phyloP scores from a whole-genome alignment of 35 echinoderm and acorn worm genomes.

The Anneissia japonica region DNA sequence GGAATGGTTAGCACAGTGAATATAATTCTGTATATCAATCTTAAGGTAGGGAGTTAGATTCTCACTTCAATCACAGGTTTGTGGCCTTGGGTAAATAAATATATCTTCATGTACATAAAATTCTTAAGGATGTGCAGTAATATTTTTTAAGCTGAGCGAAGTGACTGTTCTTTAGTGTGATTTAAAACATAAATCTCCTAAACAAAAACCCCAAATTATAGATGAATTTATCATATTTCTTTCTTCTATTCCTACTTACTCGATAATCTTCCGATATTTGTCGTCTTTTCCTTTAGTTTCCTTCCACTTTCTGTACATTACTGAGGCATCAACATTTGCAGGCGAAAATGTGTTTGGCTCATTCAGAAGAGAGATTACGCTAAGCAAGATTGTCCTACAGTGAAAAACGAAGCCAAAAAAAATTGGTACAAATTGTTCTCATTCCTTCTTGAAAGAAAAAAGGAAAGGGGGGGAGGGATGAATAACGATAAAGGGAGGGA shows the following conservation, averaged over 20 bases:
- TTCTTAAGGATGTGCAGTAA: background rate
- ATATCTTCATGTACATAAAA: background rate
- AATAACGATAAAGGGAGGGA: no score
- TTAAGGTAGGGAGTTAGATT: no score
- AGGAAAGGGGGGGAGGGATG: no score
- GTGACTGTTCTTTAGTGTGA: no score
- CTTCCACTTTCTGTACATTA: constrained; percentile 99
- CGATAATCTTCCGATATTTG: constrained; percentile 88
- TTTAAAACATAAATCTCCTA: no score
- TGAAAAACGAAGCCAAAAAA: background rate
- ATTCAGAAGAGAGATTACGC: constrained; percentile 95
- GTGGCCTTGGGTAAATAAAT: no score
- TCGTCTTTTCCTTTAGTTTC: constrained; percentile 85
- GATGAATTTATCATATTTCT: background rate
- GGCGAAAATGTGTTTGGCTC: constrained; percentile 99
- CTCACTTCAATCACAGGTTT: no score
- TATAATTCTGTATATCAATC: no score
- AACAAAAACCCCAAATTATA: background rate
- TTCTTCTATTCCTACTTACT: constrained; percentile 12
- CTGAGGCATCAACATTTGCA: constrained; percentile 98
- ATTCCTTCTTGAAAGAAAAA: no score
- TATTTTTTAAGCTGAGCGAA: background rate
- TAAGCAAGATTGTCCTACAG: constrained; percentile 87
- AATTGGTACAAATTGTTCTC: no score
- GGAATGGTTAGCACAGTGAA: no score